A percentile compares a stretch with the other conserved stretches of the same genome.
Conservation (phyloP, 2,888 invertebrate species). For the Arge pagana region DNA sequence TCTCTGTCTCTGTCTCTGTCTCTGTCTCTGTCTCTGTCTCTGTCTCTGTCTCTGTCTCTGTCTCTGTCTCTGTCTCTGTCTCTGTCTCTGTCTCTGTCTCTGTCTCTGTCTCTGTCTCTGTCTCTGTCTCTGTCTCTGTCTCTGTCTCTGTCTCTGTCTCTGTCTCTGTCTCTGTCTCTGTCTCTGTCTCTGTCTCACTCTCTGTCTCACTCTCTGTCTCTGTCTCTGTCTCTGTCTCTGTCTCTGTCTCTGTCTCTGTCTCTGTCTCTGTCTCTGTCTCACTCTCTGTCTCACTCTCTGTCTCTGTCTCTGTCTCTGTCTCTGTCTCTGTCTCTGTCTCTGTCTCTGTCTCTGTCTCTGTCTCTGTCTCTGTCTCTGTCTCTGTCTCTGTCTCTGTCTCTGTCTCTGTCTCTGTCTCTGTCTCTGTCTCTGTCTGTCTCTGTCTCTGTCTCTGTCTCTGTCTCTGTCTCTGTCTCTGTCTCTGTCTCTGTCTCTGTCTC, state of each 20-base stretch:
- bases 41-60: constrained; percentile 12
- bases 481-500: neutral
- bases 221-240: neutral
- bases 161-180: neutral
- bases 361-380: constrained; percentile 4
- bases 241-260: neutral
- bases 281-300: neutral
- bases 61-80: constrained; percentile 13
- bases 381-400: constrained; percentile 3
- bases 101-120: neutral
- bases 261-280: neutral
- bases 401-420: neutral
- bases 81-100: neutral
- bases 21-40: constrained; percentile 19
- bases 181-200: neutral
- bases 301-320: neutral
- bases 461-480: neutral
- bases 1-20: constrained; percentile 10
- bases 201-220: neutral
- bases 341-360: constrained; percentile 1
- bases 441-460: constrained; percentile 1
- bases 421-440: neutral
- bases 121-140: neutral
- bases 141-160: neutral
- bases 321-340: neutral